Conservation (phyloP, 2,797 vertebrate species). For the Spinus olivaceus region DNA sequence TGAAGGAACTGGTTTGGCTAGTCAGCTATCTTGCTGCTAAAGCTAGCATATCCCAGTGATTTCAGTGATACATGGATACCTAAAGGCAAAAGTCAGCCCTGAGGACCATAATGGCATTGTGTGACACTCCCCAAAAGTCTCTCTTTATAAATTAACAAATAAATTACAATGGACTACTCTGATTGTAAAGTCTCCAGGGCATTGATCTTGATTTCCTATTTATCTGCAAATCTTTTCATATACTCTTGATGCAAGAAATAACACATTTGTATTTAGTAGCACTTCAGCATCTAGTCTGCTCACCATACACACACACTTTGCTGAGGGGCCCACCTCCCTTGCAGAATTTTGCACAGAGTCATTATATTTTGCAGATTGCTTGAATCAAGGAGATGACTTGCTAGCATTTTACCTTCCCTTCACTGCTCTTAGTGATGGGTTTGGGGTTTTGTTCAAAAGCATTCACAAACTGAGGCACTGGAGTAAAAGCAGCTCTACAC, state of each 20-base stretch:
- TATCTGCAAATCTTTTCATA: neutral
- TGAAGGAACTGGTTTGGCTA: conserved; percentile 47
- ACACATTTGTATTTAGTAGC: neutral
- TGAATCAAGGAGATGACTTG: neutral
- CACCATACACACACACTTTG: neutral
- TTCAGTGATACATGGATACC: conserved; percentile 28
- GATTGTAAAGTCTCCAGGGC: conserved; percentile 21
- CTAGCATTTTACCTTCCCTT: neutral
- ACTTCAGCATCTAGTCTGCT: neutral
- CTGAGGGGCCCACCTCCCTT: neutral
- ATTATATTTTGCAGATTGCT: neutral
- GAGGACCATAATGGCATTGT: conserved; percentile 21
- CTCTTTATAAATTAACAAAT: conserved; percentile 48
- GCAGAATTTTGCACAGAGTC: neutral
- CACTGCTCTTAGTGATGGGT: neutral
- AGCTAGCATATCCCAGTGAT: conserved; percentile 12
- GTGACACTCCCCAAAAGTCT: neutral
- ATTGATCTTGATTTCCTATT: conserved; percentile 27
- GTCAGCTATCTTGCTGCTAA: conserved; percentile 38
- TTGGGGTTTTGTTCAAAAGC: neutral
- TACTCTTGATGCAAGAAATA: neutral
- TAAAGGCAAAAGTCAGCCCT: conserved; percentile 33
- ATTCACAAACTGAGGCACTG: neutral
- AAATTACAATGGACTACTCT: neutral
- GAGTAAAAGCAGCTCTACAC: neutral